phyloP scores from a whole-genome alignment of 2,888 invertebrate genomes.

The Petrolisthes cinctipes region DNA sequence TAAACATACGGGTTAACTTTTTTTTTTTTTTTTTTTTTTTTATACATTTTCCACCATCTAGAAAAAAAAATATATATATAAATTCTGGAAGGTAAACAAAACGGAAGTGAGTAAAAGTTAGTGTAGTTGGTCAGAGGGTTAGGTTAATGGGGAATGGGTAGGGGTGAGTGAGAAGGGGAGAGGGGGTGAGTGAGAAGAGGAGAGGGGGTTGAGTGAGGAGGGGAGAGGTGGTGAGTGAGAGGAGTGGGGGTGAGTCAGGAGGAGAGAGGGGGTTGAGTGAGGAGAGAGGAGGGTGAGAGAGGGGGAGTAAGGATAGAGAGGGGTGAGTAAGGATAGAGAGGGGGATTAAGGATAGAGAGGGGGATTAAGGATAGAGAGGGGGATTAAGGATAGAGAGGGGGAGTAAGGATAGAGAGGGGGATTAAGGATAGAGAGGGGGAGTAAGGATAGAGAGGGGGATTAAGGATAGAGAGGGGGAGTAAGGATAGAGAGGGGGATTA shows the following conservation, averaged over 20 bases:
- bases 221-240: neutral
- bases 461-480: neutral
- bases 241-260: neutral
- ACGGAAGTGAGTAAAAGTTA: too few species aligned
- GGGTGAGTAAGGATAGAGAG: neutral
- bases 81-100: too few species aligned
- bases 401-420: neutral
- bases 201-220: neutral
- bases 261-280: neutral
- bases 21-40: too few species aligned
- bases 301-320: neutral
- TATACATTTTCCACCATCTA: too few species aligned
- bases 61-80: too few species aligned
- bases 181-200: neutral
- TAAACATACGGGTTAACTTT: too few species aligned
- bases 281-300: neutral
- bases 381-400: too few species aligned
- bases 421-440: neutral
- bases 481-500: neutral
- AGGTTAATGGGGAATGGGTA: too few species aligned
- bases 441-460: neutral
- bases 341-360: neutral
- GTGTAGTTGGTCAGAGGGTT: too few species aligned
- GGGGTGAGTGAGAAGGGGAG: neutral
- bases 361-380: neutral